Conservation (phyloP, 2,113 vertebrate genomes). For the Scartelaos histophorus region DNA sequence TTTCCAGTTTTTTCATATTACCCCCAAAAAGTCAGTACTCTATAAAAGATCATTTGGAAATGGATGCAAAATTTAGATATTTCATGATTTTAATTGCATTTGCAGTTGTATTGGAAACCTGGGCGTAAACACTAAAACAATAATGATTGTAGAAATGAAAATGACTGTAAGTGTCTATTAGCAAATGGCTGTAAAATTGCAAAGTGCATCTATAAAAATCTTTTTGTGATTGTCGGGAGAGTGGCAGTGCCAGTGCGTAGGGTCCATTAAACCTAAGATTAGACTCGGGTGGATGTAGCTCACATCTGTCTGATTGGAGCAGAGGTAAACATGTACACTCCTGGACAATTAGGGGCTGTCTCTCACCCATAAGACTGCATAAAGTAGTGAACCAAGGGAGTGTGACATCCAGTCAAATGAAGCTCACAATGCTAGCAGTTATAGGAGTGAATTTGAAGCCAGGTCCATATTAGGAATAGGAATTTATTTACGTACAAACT, state of each 20-base stretch:
- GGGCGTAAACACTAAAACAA: not conserved
- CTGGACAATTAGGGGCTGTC: conserved; percentile 65
- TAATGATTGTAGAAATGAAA: not conserved
- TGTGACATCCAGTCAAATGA: no score
- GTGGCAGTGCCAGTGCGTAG: conserved; percentile 34
- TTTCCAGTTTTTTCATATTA: not conserved
- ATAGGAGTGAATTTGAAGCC: no score
- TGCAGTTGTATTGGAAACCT: not conserved
- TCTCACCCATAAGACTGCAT: conserved; percentile 14
- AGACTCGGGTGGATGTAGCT: conserved; percentile 61
- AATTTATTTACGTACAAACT: no score
- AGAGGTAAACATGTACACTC: conserved; percentile 66
- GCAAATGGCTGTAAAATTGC: conserved; percentile 12
- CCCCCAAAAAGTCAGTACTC: not conserved
- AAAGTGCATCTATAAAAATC: conserved; percentile 15
- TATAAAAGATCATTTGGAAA: not conserved
- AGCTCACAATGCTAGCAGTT: no score
- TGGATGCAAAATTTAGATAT: not conserved
- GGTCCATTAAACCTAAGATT: conserved; percentile 72
- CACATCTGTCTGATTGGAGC: conserved; percentile 58
- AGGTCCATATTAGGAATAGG: no score
- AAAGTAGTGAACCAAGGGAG: no score
- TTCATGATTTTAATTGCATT: not conserved
- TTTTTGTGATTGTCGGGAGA: conserved; percentile 17
- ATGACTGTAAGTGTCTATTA: not conserved